Conservation (phyloP, 2,113 vertebrate species). For the Microtus ochrogaster region DNA sequence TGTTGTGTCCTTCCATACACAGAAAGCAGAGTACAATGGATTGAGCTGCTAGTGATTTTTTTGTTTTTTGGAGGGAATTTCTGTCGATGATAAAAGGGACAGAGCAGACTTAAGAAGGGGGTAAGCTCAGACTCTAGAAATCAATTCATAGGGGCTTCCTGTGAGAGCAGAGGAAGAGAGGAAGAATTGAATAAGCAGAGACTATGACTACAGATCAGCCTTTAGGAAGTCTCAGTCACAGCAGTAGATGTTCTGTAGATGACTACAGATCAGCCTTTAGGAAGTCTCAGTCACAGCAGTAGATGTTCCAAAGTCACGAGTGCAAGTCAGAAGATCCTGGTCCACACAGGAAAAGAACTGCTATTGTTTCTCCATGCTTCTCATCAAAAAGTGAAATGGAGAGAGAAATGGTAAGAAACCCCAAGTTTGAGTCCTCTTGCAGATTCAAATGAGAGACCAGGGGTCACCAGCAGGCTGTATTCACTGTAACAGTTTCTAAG, state of each 20-base stretch:
- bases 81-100: neutral
- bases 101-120: neutral
- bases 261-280: neutral
- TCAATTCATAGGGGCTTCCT: neutral
- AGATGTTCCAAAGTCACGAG: neutral
- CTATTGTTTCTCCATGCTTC: rapidly evolving
- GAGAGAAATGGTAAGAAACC: no score
- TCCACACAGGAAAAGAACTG: neutral
- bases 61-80: neutral
- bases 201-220: neutral
- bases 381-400: neutral
- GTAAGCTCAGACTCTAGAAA: neutral
- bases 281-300: neutral
- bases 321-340: neutral
- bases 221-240: neutral
- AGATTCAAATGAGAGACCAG: neutral
- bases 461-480: neutral
- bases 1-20: neutral
- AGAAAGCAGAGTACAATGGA: neutral
- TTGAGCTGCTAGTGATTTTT: neutral
- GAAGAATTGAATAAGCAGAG: neutral
- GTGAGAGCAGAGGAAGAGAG: neutral
- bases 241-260: no score
- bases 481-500: neutral
- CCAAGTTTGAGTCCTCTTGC: neutral